Percentiles rank a stretch among this genome's conserved stretches.
Conservation (phyloP, 2,797 vertebrate genomes). For the Molothrus aeneus region DNA sequence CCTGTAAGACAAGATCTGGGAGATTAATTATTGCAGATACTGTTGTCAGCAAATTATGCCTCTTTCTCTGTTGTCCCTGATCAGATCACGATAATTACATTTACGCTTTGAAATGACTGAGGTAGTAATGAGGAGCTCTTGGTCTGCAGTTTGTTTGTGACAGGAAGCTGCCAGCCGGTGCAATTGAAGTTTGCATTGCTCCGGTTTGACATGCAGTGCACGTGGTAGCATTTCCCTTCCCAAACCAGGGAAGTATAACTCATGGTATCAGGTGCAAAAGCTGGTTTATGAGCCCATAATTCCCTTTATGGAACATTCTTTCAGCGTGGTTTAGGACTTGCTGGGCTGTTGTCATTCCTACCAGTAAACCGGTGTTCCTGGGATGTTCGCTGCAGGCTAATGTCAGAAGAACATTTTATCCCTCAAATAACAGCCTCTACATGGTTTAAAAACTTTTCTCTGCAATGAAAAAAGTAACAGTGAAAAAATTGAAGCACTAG, state of each 20-base stretch:
- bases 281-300: not conserved
- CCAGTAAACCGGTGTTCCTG: not conserved
- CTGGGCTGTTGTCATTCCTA: not conserved
- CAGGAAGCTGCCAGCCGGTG: constrained; percentile 30
- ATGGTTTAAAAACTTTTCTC: not conserved
- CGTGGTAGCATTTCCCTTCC: not conserved
- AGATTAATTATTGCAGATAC: constrained; percentile 58
- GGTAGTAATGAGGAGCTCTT: constrained; percentile 51
- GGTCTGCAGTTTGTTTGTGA: constrained; percentile 54
- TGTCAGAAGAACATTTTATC: constrained; percentile 11
- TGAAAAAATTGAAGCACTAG: not conserved
- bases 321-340: constrained; percentile 8
- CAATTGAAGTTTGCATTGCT: not conserved
- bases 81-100: constrained; percentile 64
- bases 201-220: not conserved
- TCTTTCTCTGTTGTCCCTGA: constrained; percentile 56
- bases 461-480: not conserved
- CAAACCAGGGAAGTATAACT: not conserved
- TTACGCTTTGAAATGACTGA: constrained; percentile 47
- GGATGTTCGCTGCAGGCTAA: not conserved
- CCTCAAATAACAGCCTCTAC: not conserved
- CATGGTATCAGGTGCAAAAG: constrained; percentile 27
- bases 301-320: constrained; percentile 1
- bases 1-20: constrained; percentile 48
- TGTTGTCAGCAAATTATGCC: constrained; percentile 56